These are phyloP conservation scores for Macropodus opercularis DNA, from an alignment of 2,797 vertebrate species.

Conservation along the genomic window DNA sequence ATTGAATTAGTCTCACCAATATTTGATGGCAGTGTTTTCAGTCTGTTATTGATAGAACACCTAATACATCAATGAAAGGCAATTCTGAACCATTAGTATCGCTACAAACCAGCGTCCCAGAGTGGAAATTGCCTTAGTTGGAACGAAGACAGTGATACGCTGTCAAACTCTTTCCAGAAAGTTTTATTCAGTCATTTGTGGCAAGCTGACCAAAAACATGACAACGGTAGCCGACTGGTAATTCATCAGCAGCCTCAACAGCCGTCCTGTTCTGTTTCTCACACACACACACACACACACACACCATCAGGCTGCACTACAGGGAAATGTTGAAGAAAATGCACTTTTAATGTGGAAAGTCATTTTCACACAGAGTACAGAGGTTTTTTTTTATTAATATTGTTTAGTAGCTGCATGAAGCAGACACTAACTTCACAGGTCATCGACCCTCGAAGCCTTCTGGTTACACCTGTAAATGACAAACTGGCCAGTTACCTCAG, in stretches of 20 bases:
- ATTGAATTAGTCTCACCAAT: not conserved
- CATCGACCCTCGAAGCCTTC: constrained; percentile 37
- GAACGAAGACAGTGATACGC: constrained; percentile 28
- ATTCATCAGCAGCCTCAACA: constrained; percentile 58
- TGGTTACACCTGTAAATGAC: constrained; percentile 51
- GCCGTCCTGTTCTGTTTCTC: constrained; percentile 39
- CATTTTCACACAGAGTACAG: constrained; percentile 17
- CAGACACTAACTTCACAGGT: not conserved
- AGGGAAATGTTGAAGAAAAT: constrained; percentile 51
- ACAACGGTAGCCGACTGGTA: constrained; percentile 53
- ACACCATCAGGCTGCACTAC: constrained; percentile 42
- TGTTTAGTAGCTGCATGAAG: constrained; percentile 40
- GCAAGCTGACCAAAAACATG: constrained; percentile 60
- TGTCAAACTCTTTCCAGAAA: constrained; percentile 47
- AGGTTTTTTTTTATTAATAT: constrained; percentile 23
- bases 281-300: constrained; percentile 35
- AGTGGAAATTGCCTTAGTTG: constrained; percentile 39
- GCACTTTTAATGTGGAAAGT: constrained; percentile 36
- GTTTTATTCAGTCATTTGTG: constrained; percentile 59
- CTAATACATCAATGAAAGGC: constrained; percentile 1
- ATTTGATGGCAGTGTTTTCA: not conserved
- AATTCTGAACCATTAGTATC: constrained; percentile 17
- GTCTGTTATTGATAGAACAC: constrained; percentile 5
- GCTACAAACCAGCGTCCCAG: constrained; percentile 18
- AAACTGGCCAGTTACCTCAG: constrained; percentile 45